phyloP scores from a whole-genome alignment of 2,888 invertebrate genomes.

The Drosophila borealis region DNA sequence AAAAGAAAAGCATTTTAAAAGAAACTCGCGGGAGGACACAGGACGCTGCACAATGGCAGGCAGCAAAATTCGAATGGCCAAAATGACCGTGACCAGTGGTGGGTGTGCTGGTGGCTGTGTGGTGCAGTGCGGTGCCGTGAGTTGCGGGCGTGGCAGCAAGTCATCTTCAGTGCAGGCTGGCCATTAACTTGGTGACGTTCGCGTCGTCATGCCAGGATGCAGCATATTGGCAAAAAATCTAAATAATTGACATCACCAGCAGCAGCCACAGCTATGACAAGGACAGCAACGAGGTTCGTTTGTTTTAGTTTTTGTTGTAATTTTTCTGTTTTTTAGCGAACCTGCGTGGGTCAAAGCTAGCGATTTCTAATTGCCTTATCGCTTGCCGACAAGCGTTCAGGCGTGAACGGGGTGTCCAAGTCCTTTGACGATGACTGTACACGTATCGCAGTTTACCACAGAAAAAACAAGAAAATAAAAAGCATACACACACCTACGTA shows the following conservation, averaged over 20 bases:
- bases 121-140: conserved; percentile 10
- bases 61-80: conserved; percentile 61
- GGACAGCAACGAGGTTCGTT: conserved; percentile 3
- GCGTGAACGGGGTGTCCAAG: conserved; percentile 61
- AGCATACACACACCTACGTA: conserved; percentile 20
- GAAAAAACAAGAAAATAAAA: conserved; percentile 18
- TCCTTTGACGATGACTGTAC: conserved; percentile 76
- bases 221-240: conserved; percentile 58
- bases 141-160: conserved; percentile 50
- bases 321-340: conserved; percentile 22
- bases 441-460: conserved; percentile 52
- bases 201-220: conserved; percentile 39
- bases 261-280: conserved; percentile 9
- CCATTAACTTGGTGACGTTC: conserved; percentile 59
- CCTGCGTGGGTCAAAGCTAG: conserved; percentile 38
- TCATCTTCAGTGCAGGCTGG: conserved; percentile 60
- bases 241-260: conserved; percentile 74
- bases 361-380: conserved; percentile 81
- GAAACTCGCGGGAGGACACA: conserved; percentile 50
- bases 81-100: conserved; percentile 66
- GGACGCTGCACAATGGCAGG: conserved; percentile 35
- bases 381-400: conserved; percentile 74
- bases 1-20: conserved; percentile 53
- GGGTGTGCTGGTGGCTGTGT: conserved; percentile 3
- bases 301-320: conserved; percentile 28